A percentile compares a stretch with the other conserved stretches of the same genome.
These are phyloP conservation scores for Brenthis daphne DNA, from an alignment of 2,888 invertebrate species.

Conservation along the genomic window DNA sequence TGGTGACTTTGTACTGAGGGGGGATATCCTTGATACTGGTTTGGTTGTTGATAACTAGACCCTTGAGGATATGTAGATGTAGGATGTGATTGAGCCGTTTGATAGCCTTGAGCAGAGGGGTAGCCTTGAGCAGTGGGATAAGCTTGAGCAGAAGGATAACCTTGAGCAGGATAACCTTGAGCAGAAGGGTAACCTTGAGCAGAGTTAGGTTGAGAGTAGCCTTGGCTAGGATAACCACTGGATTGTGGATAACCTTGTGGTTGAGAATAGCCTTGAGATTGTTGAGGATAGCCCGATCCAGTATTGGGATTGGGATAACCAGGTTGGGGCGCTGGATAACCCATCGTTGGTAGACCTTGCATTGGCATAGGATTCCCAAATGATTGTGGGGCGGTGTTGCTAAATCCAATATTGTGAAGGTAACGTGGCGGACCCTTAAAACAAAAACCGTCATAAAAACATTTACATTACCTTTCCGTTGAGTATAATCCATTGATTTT, in stretches of 20 bases:
- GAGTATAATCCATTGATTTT: slow-evolving; percentile 42
- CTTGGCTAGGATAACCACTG: slow-evolving; percentile 51
- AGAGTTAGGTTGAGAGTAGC: slow-evolving; percentile 45
- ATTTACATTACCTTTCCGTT: slow-evolving; percentile 29
- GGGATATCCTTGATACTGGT: slow-evolving; percentile 59
- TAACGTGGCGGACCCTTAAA: slow-evolving; percentile 78
- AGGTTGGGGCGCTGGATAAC: slow-evolving; percentile 66
- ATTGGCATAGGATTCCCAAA: slow-evolving; percentile 77
- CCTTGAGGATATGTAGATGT: slow-evolving; percentile 39
- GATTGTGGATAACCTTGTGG: slow-evolving; percentile 46
- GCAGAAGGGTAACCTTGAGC: slow-evolving; percentile 50
- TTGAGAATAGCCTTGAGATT: slow-evolving; percentile 51
- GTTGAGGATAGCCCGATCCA: slow-evolving; percentile 63
- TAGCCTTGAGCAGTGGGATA: slow-evolving; percentile 48
- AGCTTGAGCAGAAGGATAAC: slow-evolving; percentile 28
- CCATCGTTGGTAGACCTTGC: slow-evolving; percentile 70
- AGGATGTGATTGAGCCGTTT: slow-evolving; percentile 47
- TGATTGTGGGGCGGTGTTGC: slow-evolving; percentile 75
- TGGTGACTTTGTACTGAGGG: slow-evolving; percentile 53
- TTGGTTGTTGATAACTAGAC: neutral
- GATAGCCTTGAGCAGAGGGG: slow-evolving; percentile 47
- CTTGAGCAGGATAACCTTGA: slow-evolving; percentile 49
- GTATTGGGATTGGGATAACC: slow-evolving; percentile 53
- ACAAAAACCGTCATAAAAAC: slow-evolving; percentile 35
- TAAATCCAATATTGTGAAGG: slow-evolving; percentile 75